Percentiles rank a stretch among this genome's conserved stretches.
phyloP scores from a whole-genome alignment of 2,797 vertebrate genomes.

The Peromyscus aztecus region DNA sequence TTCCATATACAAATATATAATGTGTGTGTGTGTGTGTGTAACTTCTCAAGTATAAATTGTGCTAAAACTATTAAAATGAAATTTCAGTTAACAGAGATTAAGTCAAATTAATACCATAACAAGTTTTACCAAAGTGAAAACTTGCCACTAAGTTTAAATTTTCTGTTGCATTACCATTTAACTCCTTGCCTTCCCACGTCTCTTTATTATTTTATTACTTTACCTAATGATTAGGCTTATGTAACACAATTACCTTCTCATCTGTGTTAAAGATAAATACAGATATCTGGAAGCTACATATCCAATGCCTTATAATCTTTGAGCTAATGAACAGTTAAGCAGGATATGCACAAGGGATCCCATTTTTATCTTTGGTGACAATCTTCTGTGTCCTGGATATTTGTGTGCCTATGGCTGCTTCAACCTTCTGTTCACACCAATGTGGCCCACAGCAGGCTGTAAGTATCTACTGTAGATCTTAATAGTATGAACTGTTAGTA shows the following conservation, averaged over 20 bases:
- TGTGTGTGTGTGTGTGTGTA: background rate
- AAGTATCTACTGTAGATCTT: background rate
- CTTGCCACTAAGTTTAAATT: background rate
- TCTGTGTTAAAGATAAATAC: background rate
- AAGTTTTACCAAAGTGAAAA: background rate
- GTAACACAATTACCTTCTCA: background rate
- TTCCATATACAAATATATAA: background rate
- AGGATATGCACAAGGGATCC: background rate
- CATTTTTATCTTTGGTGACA: background rate
- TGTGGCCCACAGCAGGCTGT: background rate
- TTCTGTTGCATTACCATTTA: background rate
- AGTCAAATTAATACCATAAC: background rate
- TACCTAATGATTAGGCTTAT: background rate
- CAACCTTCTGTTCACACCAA: background rate
- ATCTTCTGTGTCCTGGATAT: background rate
- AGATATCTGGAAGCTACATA: background rate
- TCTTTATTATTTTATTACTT: background rate
- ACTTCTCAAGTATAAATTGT: background rate
- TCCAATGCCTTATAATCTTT: background rate
- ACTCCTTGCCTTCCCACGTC: background rate
- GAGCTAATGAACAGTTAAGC: background rate
- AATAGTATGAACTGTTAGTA: background rate
- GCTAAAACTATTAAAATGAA: background rate
- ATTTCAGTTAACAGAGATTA: background rate
- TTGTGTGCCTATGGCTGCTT: background rate